Base-by-base conservation (phyloP, 2,113 vertebrate genomes). In the Carassius carassius region DNA sequence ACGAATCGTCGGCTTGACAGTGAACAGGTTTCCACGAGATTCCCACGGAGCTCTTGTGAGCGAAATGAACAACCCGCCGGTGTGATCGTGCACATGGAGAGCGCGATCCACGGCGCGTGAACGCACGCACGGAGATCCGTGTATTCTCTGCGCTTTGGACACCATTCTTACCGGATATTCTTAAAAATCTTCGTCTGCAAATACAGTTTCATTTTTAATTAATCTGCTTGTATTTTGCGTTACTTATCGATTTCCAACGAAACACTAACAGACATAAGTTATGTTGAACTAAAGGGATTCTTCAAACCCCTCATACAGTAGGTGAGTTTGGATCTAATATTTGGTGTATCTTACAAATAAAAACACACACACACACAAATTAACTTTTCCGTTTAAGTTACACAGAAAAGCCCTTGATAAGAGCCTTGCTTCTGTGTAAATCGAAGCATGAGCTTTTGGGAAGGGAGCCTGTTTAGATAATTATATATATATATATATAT, bases 1-100 rank as follows among this genome's bases (percentile, higher is more conserved):
- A 49, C 63, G 80, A 81, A 87, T 83, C 85, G 65, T 73, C 84
- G 80, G 72, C 41, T 35, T 83, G 88, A 86, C 84, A 86, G 84
- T 69, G 37, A 87, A 80, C 78, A 84, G 60, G 78, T 89, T 87
- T 79, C 51, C 8, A 49, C 77, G 25, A 77, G 88, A 89, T 84
- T 85, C 72, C 85, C 83, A 77, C 75, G 65, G 78, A 86, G 88
- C 56, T 81, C 67, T 49, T 51, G 67, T n/a, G 44, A 25, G 51
- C 12, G 44, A 67, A 5, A 19, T 81, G 49, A 81, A 78, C 58
- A 78, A 83, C 23, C 63, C 74, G 23, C 12, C 17, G 62, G 13
- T 78, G 73, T 86, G 49, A 6, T 73, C 25, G 72, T 62, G 56
- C 58, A 75, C 70, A 83, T 49, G 72, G 72, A 58, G 17, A 63